phyloP scores from a whole-genome alignment of 1,140 invertebrate species.

The Parapsyche elsis region DNA sequence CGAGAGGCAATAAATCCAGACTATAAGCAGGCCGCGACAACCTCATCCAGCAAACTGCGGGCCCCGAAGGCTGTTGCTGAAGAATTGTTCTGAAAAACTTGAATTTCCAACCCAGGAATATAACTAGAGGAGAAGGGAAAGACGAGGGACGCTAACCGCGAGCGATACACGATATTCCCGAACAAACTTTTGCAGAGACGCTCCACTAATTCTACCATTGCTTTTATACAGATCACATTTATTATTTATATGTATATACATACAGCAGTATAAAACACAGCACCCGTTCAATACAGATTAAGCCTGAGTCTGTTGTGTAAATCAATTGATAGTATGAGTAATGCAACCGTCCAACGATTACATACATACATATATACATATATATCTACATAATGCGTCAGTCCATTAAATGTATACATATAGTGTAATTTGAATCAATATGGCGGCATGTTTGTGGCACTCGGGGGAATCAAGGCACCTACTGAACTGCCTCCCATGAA shows the following conservation, averaged over 20 bases:
- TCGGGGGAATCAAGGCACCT: neutral
- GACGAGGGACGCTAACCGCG: conserved; percentile 33
- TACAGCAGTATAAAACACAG: no score
- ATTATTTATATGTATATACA: no score
- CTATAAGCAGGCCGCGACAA: conserved; percentile 24
- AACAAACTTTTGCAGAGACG: conserved; percentile 22
- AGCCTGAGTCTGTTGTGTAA: no score
- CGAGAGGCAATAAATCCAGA: conserved; percentile 28
- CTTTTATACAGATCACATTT: no score
- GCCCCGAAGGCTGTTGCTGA: conserved; percentile 47
- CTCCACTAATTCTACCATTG: neutral
- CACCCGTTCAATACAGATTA: no score
- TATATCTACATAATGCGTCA: neutral
- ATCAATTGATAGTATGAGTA: no score
- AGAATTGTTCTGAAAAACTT: conserved; percentile 53
- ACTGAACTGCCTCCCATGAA: neutral
- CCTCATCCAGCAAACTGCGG: conserved; percentile 27
- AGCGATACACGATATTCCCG: conserved; percentile 44
- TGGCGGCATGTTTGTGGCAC: neutral
- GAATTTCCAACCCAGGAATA: conserved; percentile 28
- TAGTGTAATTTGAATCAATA: conserved; percentile 21
- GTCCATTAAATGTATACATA: neutral
- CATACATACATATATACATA: no score
- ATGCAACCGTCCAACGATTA: no score
- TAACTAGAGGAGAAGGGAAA: neutral